These are phyloP conservation scores for Artemia sinica DNA, from an alignment of 2,888 invertebrate species.

Conservation along the genomic window DNA sequence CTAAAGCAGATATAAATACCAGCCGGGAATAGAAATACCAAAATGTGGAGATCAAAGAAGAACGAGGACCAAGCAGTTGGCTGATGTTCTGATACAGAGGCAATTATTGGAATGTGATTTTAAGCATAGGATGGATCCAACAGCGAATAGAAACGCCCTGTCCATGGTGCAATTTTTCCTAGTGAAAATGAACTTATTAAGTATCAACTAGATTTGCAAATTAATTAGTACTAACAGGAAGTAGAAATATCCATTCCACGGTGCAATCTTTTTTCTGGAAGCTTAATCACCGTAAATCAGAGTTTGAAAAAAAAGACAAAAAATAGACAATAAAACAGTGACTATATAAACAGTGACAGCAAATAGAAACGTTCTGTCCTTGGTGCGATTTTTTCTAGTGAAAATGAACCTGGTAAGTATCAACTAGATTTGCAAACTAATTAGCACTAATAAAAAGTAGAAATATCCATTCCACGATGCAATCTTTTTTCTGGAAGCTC, in stretches of 20 bases:
- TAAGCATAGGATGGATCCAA: constrained; percentile 92
- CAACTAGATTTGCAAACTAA: background rate
- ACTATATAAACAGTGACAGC: too few species aligned
- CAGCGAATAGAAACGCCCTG: constrained; percentile 87
- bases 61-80: constrained; percentile 97
- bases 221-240: constrained; percentile 8
- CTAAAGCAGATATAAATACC: constrained; percentile 94
- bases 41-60: constrained; percentile 88
- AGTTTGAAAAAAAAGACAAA: too few species aligned
- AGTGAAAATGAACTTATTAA: constrained; percentile 25
- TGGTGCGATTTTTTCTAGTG: constrained; percentile 70
- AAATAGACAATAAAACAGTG: too few species aligned
- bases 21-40: constrained; percentile 88
- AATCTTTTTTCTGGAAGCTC: constrained; percentile 16
- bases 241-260: constrained; percentile 17
- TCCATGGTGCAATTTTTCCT: constrained; percentile 92
- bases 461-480: constrained; percentile 18
- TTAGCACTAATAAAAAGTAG: constrained; percentile 14
- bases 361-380: constrained; percentile 98
- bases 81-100: constrained; percentile 93
- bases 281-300: background rate
- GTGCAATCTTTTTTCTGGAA: constrained; percentile 16
- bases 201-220: background rate
- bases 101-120: constrained; percentile 98
- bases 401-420: constrained; percentile 18